Base-by-base conservation (phyloP, 2,888 invertebrate genomes). In the Luperina testacea region DNA sequence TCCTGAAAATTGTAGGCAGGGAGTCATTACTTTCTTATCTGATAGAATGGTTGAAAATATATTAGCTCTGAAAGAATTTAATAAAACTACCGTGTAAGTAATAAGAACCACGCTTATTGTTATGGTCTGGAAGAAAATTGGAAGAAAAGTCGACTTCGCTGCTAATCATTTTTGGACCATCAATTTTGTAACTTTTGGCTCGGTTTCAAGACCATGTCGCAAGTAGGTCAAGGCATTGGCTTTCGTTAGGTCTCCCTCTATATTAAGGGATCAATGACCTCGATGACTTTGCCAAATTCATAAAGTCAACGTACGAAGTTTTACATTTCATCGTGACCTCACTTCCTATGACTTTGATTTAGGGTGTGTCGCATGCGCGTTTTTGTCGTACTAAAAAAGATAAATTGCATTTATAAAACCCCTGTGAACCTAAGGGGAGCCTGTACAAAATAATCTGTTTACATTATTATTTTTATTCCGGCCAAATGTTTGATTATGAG, bases 1-100 rank as follows among this genome's bases (percentile, higher is more conserved):
- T 67, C 95, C 95, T 95, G 87, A 4, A 72, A 76, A n/a, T 63
- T 38, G 6, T 57, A 2, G 13, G 0, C 17, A 15, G 6, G 15
- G 24, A 27, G 42, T 38, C 20, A 6, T 59, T 13, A 59, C 17
- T n/a, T 59, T 17, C 1, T 61, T n/a, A 74, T 51, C 48, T 48
- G 6, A 42, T 38, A n/a, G 17, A 20, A 8, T 38, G 8, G 11
- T 7, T n/a, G 38, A n/a, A 7, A 15, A 51, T 6, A 38, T 27
- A 6, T 20, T 11, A 11, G 32, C 38, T 61, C 17, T 24, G 20
- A 8, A 72, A 27, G 38, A 9, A 42, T 77, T 48, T 27, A 13
- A 24, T 64, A 7, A n/a, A 61, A 70, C 2, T 1, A 32, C 32
- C 32, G 32, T 32, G 32, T 32, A 32, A 32, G 32, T 32, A 32